Evolutionary conservation across 2,888 invertebrate species (phyloP).

Genomic region (Lasioglossum marginatum): DNA sequence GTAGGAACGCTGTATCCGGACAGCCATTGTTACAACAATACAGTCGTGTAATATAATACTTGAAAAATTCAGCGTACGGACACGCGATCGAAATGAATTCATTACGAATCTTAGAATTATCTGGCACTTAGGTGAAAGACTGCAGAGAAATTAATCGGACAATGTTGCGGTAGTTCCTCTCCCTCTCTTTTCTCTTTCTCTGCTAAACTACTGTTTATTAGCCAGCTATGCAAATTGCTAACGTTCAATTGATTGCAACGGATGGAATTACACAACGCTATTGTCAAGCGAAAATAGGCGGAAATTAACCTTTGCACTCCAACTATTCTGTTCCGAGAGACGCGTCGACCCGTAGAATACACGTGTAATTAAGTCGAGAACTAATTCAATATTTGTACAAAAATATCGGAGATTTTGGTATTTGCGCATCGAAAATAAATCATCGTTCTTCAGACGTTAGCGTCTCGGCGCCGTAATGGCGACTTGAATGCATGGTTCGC

Average conservation of each 20-base stretch:
- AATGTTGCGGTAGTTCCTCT: background rate
- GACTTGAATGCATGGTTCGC: no score
- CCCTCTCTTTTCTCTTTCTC: background rate
- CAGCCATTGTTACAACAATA: background rate
- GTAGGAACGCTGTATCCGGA: background rate
- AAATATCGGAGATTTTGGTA: background rate
- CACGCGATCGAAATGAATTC: conserved; percentile 19
- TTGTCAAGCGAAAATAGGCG: background rate
- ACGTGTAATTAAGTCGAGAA: background rate
- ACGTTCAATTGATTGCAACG: background rate
- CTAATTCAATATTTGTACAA: background rate
- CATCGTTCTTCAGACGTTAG: no score
- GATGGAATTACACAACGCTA: background rate
- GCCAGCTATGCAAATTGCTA: background rate
- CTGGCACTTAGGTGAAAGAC: conserved; percentile 42
- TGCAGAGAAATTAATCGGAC: conserved; percentile 16
- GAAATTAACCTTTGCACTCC: conserved; percentile 7
- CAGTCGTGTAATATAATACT: background rate
- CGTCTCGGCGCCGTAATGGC: no score
- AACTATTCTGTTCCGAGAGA: background rate
- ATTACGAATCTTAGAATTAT: conserved; percentile 15
- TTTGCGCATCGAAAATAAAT: background rate
- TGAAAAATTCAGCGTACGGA: conserved; percentile 11
- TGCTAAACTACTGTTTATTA: background rate
- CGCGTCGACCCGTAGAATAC: background rate